Conservation (phyloP, 2,888 invertebrate genomes). For the Allophyes oxyacanthae region DNA sequence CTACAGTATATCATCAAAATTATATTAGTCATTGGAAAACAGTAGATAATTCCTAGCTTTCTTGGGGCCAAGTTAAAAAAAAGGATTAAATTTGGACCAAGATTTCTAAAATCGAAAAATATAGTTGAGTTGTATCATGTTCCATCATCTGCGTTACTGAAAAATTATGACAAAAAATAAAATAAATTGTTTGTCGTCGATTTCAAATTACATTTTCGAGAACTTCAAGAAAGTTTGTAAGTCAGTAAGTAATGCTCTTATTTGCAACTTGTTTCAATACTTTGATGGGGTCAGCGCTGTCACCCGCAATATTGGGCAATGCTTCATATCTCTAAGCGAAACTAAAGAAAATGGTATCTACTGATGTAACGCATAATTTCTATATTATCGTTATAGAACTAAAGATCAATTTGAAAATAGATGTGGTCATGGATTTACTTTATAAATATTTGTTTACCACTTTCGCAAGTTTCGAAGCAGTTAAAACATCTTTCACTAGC, state of each 20-base stretch:
- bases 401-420: not conserved
- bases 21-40: no score
- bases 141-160: no score
- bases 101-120: no score
- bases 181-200: no score
- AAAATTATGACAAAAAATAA: no score
- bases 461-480: conserved; percentile 22
- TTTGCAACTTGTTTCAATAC: conserved; percentile 63
- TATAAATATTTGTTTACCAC: conserved; percentile 7
- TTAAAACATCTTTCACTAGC: conserved; percentile 14
- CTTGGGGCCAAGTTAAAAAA: no score
- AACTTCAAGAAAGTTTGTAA: conserved; percentile 1
- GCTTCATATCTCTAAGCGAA: conserved; percentile 49
- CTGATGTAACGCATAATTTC: conserved; percentile 19
- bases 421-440: not conserved
- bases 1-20: no score
- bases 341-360: conserved; percentile 42
- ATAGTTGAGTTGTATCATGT: no score
- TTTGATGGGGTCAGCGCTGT: conserved; percentile 61
- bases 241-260: conserved; percentile 8
- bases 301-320: conserved; percentile 62
- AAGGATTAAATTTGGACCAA: no score
- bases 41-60: no score
- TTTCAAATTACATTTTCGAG: no score
- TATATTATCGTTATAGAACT: not conserved